Evolutionary conservation across 2,797 vertebrate species (phyloP).

Genomic region (Coluber constrictor): DNA sequence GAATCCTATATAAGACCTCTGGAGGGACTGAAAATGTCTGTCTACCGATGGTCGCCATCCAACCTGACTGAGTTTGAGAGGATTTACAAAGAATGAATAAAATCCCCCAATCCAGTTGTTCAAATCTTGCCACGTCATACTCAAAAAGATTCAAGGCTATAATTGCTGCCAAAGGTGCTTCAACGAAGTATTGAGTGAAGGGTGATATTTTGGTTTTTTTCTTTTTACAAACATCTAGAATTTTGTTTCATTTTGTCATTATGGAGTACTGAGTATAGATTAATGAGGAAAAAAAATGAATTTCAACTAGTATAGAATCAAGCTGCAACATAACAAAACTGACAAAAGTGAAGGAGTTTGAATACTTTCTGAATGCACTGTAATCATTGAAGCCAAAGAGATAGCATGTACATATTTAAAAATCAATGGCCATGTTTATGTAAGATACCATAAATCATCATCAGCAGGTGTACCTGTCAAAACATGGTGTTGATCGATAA

Average conservation of each 20-base stretch:
- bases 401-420: neutral
- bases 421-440: neutral
- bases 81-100: neutral
- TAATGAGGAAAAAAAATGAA: neutral
- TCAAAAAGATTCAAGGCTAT: too few relatives aligned
- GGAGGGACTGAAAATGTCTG: neutral
- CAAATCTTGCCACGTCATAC: neutral
- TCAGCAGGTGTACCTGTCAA: conserved; percentile 49
- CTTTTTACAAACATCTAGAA: neutral
- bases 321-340: neutral
- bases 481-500: conserved; percentile 50
- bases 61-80: neutral
- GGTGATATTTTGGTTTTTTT: neutral
- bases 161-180: too few relatives aligned
- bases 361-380: neutral
- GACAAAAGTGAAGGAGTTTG: neutral
- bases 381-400: neutral
- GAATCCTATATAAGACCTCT: neutral
- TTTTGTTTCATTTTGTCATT: neutral
- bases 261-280: neutral
- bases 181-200: too few relatives aligned
- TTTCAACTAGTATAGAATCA: neutral
- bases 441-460: conserved; percentile 37
- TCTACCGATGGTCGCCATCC: neutral
- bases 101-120: neutral